Evolutionary conservation across 2,797 vertebrate species (phyloP), one percentile per base, ranked within the genome.

Genomic region (Manis crassicaudata): DNA sequence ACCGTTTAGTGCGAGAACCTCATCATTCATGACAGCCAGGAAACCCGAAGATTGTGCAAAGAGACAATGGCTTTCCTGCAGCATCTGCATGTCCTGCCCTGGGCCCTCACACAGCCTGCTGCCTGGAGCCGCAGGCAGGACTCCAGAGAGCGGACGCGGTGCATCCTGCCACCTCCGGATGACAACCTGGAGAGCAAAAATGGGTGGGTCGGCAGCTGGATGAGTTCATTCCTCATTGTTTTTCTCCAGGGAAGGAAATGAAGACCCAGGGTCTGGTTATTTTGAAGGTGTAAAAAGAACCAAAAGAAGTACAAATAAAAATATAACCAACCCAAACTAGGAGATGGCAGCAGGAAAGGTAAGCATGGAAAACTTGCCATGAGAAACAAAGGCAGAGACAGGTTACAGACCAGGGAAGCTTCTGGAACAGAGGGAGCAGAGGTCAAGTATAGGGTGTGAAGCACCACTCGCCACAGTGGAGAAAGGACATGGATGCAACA

Each of bases 301-400:
- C 3, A 63, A 4, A 52, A 50, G 43, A 37, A 68, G 50, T 43
- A 17, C 67, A 56, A 75, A 25, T 20, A 68, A 77, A 86, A 93
- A 52, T 35, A 35, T 20, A 81, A 62, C 11, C 27, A 37, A 16
- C 11, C 14, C 25, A 63, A 35, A 37, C 0, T 6, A 37, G 46
- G 40, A 23, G 37, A 2, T 5, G 16, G 29, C 12, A 80, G 23
- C 32, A 32, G 35, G 46, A 50, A 10, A n/a, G 43, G 29, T 2
- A 16, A 62, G 60, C 4, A 4, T 17, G 25, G 25, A 2, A 6
- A 52, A 20, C 35, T 0, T 2, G 14, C 25, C 79, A 6, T 3
- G 58, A 32, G 6, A 40, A 32, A 8, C 29, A 16, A 32, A 73
- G 54, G 65, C 46, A 40, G n/a, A 0, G 0, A 21, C 0, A n/a